Base-by-base conservation (phyloP, 2,797 vertebrate genomes). In the Amniataba percoides region DNA sequence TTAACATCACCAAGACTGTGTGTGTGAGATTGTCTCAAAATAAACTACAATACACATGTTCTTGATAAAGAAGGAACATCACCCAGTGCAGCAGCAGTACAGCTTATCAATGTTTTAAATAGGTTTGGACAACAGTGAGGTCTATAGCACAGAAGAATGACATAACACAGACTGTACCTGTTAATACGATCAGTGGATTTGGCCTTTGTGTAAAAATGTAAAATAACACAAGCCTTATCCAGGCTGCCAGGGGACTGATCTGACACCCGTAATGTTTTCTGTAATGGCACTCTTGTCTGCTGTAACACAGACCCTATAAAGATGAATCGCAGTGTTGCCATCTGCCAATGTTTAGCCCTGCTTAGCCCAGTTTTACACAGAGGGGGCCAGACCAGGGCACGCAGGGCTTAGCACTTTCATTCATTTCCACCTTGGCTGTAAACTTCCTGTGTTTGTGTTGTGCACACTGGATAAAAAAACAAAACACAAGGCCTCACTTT, bases 321-420 rank as follows among this genome's bases (percentile, higher is more conserved):
- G 61, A 55, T 78, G 76, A 61, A 70, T 68, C 65, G 65, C 73
- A 68, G 40, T 82, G 58, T 64, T 79, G 65, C 88, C 91, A 92
- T 90, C 91, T 92, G 91, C 85, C 59, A 19, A 69, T 57, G 73
- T 87, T 90, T 77, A 92, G 79, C 85, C 84, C 85, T 64, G 55
- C 86, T 91, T 92, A 92, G 85, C 86, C 91, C 82, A 92, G 71
- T 92, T 93, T 83, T 60, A 60, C 60, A 76, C 21, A 23, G 31
- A 52, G 4, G 27, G 27, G 65, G 51, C 53, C 63, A 74, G 19
- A 27, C 43, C 31, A 63, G 65, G 12, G 66, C 55, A 64, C 36
- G 34, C 34, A 2, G 40, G 65, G 64, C 66, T 86, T 84, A 78
- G 39, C 68, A 60, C 71, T 74, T 87, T 63, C 9, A 80, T 83